Conservation (phyloP, 2,113 vertebrate species). For the Ardeotis arabs region DNA sequence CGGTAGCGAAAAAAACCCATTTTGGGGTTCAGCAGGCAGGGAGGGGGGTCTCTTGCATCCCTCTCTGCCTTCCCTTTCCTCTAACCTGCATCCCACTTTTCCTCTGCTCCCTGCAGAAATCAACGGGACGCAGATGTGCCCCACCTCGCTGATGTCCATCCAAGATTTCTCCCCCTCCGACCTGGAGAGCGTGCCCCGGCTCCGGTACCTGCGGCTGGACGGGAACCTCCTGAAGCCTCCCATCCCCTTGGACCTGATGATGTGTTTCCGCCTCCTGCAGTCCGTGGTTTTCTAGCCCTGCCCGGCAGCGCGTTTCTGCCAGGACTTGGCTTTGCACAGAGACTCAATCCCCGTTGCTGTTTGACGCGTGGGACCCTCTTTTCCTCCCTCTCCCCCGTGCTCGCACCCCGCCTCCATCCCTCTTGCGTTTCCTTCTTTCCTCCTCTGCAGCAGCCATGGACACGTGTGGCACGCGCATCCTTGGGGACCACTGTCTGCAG, state of each 20-base stretch:
- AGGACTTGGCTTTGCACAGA: slow-evolving; percentile 29
- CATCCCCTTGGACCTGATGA: slow-evolving; percentile 92
- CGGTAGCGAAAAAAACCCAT: rapidly evolving
- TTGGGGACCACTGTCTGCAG: background rate
- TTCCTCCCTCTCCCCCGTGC: background rate
- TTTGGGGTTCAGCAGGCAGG: background rate
- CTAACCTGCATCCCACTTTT: rapidly evolving
- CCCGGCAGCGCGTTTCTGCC: background rate
- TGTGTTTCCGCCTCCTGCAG: slow-evolving; percentile 94
- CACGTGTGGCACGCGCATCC: background rate
- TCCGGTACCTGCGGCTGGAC: slow-evolving; percentile 93
- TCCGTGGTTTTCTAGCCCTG: slow-evolving; percentile 87
- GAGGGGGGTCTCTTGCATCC: background rate
- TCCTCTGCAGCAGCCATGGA: background rate
- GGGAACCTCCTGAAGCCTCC: slow-evolving; percentile 91
- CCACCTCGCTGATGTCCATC: slow-evolving; percentile 71
- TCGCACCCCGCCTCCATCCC: background rate
- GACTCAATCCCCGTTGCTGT: background rate
- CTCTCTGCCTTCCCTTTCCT: background rate
- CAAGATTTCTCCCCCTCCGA: slow-evolving; percentile 76
- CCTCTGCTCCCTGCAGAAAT: slow-evolving; percentile 77
- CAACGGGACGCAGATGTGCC: slow-evolving; percentile 93
- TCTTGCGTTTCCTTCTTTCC: background rate
- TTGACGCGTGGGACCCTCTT: background rate
- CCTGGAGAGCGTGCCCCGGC: slow-evolving; percentile 74